phyloP scores from a whole-genome alignment of 2,797 vertebrate species.

The Craterocephalus amniculus region DNA sequence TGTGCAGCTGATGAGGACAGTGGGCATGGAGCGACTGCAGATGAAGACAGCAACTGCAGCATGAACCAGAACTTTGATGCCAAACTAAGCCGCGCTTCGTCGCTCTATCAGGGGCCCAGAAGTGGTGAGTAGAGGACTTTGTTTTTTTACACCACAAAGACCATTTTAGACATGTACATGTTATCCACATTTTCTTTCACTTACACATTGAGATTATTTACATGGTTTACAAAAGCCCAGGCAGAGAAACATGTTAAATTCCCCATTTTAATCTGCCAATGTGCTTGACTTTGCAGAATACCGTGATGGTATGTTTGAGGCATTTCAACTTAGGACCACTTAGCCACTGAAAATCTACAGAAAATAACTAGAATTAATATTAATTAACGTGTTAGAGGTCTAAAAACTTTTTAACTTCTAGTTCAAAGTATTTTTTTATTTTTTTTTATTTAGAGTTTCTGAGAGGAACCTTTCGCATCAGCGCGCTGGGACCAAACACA shows the following conservation, averaged over 20 bases:
- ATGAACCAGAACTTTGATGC: conserved; percentile 2
- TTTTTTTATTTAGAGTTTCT: conserved; percentile 26
- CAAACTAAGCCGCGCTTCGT: conserved; percentile 42
- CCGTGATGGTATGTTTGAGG: background rate
- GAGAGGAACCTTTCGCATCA: conserved; percentile 51
- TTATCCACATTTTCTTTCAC: background rate
- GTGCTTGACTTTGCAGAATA: background rate
- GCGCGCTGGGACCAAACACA: conserved; percentile 42
- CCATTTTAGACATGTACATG: background rate
- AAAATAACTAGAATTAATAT: background rate
- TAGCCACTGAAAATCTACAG: background rate
- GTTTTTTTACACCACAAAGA: background rate
- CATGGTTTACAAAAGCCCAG: background rate
- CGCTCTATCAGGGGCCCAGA: conserved; percentile 21
- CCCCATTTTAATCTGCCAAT: background rate
- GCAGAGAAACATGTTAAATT: background rate
- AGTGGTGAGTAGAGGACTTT: conserved; percentile 26
- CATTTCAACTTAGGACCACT: background rate
- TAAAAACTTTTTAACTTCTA: too few species aligned
- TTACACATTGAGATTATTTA: background rate
- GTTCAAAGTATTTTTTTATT: conserved; percentile 2
- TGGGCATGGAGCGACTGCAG: background rate
- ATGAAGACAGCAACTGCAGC: conserved; percentile 25
- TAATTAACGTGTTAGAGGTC: background rate
- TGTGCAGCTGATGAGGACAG: background rate